Evolutionary conservation across 2,113 vertebrate species (phyloP).

Genomic region (Ramphastos sulfuratus): DNA sequence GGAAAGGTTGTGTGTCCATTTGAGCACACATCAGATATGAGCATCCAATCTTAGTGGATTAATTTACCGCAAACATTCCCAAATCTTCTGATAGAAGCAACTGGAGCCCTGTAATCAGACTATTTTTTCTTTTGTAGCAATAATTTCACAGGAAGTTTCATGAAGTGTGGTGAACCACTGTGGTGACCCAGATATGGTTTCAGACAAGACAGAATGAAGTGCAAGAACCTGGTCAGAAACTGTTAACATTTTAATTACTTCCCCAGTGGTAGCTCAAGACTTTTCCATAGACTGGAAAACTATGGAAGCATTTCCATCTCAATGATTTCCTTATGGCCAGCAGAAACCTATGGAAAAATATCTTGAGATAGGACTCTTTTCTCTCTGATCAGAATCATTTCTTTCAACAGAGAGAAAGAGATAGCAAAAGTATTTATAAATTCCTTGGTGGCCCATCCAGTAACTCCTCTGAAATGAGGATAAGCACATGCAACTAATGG

Average conservation of each 20-base stretch:
- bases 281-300: background rate
- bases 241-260: background rate
- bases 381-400: background rate
- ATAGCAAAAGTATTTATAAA: background rate
- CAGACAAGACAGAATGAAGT: background rate
- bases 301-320: background rate
- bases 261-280: background rate
- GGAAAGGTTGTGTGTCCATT: background rate
- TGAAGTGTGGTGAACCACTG: background rate
- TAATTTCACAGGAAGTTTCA: background rate
- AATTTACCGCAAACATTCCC: background rate
- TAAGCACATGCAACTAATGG: background rate
- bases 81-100: background rate
- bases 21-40: accelerated
- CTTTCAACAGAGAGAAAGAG: background rate
- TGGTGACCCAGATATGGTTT: background rate
- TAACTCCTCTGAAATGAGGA: background rate
- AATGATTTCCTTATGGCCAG: background rate
- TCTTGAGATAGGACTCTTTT: background rate
- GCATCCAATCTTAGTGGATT: background rate
- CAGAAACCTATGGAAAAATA: background rate
- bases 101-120: background rate
- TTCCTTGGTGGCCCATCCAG: background rate
- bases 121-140: background rate
- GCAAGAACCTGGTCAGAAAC: background rate